Conservation (phyloP, 2,888 invertebrate genomes). For the Mythimna impura region DNA sequence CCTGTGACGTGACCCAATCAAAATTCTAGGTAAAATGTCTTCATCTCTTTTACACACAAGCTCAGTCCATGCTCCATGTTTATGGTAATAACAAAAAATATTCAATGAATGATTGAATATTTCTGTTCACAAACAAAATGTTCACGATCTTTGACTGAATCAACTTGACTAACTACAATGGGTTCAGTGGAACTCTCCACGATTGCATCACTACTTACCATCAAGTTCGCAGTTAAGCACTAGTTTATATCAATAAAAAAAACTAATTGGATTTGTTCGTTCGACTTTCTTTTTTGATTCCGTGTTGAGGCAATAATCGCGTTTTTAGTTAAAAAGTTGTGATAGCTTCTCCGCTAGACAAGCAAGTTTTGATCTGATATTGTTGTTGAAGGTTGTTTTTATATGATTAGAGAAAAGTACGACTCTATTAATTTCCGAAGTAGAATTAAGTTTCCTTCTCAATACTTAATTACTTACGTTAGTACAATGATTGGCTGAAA, state of each 20-base stretch:
- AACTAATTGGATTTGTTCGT: constrained; percentile 53
- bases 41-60: background rate
- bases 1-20: background rate
- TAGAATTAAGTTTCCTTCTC: too few species aligned
- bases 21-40: background rate
- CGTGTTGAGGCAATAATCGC: constrained; percentile 36
- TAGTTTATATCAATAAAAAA: too few species aligned
- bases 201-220: too few species aligned
- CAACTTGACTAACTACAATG: constrained; percentile 60
- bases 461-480: too few species aligned
- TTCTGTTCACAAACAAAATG: constrained; percentile 58
- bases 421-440: too few species aligned
- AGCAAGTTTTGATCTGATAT: constrained; percentile 17
- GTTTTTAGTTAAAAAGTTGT: constrained; percentile 34
- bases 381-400: constrained; percentile 10
- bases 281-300: constrained; percentile 49
- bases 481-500: too few species aligned
- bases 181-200: constrained; percentile 53
- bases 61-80: background rate
- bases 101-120: constrained; percentile 23
- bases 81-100: background rate
- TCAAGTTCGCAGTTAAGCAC: too few species aligned
- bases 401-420: background rate
- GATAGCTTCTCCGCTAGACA: constrained; percentile 1
- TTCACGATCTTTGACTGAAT: constrained; percentile 62